phyloP scores from a whole-genome alignment of 2,888 invertebrate genomes.

The Drosophila anomelani region DNA sequence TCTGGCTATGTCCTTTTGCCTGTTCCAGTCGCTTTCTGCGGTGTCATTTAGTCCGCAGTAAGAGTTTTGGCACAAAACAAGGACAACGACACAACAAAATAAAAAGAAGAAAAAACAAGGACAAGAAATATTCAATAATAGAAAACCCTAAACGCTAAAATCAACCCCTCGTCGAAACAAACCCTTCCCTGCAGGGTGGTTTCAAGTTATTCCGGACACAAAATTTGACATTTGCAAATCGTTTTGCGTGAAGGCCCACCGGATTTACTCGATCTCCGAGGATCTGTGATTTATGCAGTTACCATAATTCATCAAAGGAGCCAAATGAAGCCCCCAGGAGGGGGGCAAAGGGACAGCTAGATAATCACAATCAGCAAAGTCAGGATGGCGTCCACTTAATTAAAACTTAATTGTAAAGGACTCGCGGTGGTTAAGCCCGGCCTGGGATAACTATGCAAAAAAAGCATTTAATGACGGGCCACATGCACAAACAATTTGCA shows the following conservation, averaged over 20 bases:
- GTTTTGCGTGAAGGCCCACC: constrained; percentile 41
- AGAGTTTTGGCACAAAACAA: constrained; percentile 52
- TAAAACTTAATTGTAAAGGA: constrained; percentile 74
- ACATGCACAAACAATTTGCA: constrained; percentile 56
- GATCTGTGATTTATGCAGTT: constrained; percentile 54
- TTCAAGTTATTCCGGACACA: constrained; percentile 20
- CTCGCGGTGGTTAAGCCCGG: constrained; percentile 30
- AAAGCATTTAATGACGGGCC: constrained; percentile 71
- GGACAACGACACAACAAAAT: constrained; percentile 17
- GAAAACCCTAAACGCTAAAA: constrained; percentile 59
- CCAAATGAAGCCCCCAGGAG: constrained; percentile 52
- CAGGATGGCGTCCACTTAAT: constrained; percentile 67
- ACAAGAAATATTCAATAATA: constrained; percentile 76
- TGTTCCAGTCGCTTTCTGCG: constrained; percentile 69
- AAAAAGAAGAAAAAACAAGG: constrained; percentile 12
- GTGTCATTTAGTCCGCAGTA: constrained; percentile 70
- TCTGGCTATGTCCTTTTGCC: constrained; percentile 51
- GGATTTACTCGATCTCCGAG: constrained; percentile 24
- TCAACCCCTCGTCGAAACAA: constrained; percentile 59
- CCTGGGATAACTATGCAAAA: constrained; percentile 54
- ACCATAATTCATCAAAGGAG: constrained; percentile 55
- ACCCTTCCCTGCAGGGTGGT: constrained; percentile 19
- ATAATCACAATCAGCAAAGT: constrained; percentile 55
- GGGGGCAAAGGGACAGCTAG: constrained; percentile 20
- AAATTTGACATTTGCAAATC: constrained; percentile 64